Conservation (phyloP, 2,797 vertebrate genomes). For the Allobates femoralis region DNA sequence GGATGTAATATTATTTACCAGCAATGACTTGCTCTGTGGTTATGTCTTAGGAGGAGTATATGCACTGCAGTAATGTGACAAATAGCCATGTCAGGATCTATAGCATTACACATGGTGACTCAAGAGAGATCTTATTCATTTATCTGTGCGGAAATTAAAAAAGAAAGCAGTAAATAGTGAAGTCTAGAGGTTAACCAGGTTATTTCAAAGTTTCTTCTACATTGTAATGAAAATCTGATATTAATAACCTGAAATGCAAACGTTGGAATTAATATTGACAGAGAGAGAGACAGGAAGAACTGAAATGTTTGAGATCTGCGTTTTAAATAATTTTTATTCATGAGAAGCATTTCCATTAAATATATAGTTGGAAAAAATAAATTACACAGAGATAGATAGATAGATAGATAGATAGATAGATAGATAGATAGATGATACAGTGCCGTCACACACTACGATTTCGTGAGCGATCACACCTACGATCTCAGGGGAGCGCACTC, state of each 20-base stretch:
- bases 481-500: too few species aligned
- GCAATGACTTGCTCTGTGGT: constrained; percentile 56
- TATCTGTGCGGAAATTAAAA: constrained; percentile 41
- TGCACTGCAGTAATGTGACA: constrained; percentile 54
- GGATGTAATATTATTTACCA: constrained; percentile 66
- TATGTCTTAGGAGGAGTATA: constrained; percentile 48
- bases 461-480: too few species aligned
- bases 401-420: neutral
- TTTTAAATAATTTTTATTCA: neutral
- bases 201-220: constrained; percentile 15
- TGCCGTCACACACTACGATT: too few species aligned
- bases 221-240: constrained; percentile 29
- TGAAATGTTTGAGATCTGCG: neutral
- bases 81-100: constrained; percentile 57
- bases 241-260: constrained; percentile 10
- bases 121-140: constrained; percentile 40
- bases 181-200: constrained; percentile 33
- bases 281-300: neutral
- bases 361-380: neutral
- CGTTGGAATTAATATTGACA: neutral
- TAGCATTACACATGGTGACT: constrained; percentile 37
- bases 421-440: neutral
- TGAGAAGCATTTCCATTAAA: neutral
- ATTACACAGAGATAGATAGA: neutral
- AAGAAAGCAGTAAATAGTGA: constrained; percentile 20